Conservation (phyloP, 1,140 invertebrate species). For the Marisa cornuarietis region DNA sequence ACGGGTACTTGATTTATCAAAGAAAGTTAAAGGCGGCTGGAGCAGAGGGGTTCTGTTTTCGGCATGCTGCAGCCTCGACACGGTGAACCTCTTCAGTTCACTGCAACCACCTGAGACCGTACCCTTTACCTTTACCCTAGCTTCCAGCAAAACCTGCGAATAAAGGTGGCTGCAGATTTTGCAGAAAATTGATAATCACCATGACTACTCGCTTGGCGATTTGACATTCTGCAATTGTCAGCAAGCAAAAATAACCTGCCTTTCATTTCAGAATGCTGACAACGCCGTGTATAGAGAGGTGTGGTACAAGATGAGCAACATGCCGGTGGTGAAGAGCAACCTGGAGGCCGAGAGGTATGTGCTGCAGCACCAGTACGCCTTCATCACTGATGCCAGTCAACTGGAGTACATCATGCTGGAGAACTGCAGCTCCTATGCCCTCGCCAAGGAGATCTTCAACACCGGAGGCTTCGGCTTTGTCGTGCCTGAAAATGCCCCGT, state of each 20-base stretch:
- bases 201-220: too few species aligned
- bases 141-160: too few species aligned
- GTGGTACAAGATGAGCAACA: conserved; percentile 38
- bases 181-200: too few species aligned
- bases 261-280: conserved; percentile 36
- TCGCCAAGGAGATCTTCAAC: conserved; percentile 52
- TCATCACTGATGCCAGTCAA: conserved; percentile 28
- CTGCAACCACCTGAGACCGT: too few species aligned
- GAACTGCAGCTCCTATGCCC: conserved; percentile 38
- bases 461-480: conserved; percentile 49
- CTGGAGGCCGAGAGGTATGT: conserved; percentile 35
- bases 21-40: too few species aligned
- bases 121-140: too few species aligned
- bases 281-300: conserved; percentile 39
- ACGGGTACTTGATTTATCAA: too few species aligned
- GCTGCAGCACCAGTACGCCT: conserved; percentile 14
- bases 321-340: conserved; percentile 36
- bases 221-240: too few species aligned
- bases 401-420: conserved; percentile 43
- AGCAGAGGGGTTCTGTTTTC: too few species aligned
- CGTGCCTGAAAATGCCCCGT: conserved; percentile 42
- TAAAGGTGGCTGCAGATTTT: too few species aligned
- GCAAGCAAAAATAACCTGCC: neutral
- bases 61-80: too few species aligned
- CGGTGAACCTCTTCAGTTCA: too few species aligned